Base-by-base conservation (phyloP, 92 coral and sea anemone species). In the Meandrina meandrites region DNA sequence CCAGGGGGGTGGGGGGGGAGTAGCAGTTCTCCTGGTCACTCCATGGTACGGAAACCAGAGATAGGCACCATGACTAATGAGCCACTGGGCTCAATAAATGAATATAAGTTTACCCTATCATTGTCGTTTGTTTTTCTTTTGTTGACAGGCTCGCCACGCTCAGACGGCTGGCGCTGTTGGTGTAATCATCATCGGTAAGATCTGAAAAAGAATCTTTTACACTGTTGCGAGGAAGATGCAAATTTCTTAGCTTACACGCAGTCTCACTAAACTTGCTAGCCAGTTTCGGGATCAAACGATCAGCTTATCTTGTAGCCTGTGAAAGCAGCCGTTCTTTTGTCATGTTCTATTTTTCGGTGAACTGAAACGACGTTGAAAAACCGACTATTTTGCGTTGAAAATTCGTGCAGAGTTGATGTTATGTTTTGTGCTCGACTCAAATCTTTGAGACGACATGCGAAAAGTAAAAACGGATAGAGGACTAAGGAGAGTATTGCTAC, bases 141-240 rank as follows among this genome's bases (percentile, higher is more conserved):
- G 34, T 73, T 84, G 1, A 16, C 67, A 97, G 99, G 97, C 94
- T 40, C 94, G 99, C 17, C 90, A 90, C 17, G 99, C 99, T 1
- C 86, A 97, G 82, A 71, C 89, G 11, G 92, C 91, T 9, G 99
- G 98, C 0, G 96, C 99, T 2, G 98, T 97, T 37, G 99, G 94
- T 69, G 98, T 88, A 15, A 88, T 97, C 78, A 94, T 97, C 78
- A 91, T 97, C 27, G 99, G 99, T 97, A 82, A 89, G 91, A 40
- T 69, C 5, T n/a, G 32, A 19, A 30, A 40, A 71, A n/a, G n/a
- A 19, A 66, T 17, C 30, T 66, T 5, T 60, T 12, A 21, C 14
- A 18, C 24, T 75, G 51, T 75, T 11, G 21, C 40, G 37, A 18
- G 31, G 0, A 45, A 77, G 45, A 24, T 34, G 47, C 79, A 27